phyloP scores from a whole-genome alignment of 2,113 vertebrate species.

The Phylloscopus whistleri region DNA sequence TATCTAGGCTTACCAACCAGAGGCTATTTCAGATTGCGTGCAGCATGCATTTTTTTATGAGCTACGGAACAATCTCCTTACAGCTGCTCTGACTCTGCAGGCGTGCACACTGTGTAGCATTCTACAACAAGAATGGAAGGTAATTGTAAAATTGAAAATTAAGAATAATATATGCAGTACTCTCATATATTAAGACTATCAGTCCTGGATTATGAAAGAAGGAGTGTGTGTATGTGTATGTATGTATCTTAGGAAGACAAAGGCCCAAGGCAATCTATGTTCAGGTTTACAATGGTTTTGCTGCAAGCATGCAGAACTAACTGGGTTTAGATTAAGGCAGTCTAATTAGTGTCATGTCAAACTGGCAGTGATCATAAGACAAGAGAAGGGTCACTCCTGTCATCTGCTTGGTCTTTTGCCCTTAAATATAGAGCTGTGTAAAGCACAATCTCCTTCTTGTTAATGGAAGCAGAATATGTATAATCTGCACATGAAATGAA shows the following conservation, averaged over 20 bases:
- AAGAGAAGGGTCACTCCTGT: conserved; percentile 84
- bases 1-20: background rate
- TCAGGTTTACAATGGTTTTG: conserved; percentile 80
- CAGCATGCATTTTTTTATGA: conserved; percentile 1
- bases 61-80: background rate
- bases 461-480: conserved; percentile 84
- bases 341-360: conserved; percentile 89
- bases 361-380: conserved; percentile 83
- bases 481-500: conserved; percentile 83
- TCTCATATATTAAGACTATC: conserved; percentile 62
- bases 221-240: conserved; percentile 4
- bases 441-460: conserved; percentile 83
- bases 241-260: conserved; percentile 75
- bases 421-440: conserved; percentile 84
- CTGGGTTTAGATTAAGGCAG: conserved; percentile 85
- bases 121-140: conserved; percentile 33
- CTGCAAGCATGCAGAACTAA: conserved; percentile 82
- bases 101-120: background rate
- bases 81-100: conserved; percentile 36
- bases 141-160: conserved; percentile 64
- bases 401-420: conserved; percentile 84
- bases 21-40: background rate
- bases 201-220: conserved; percentile 63
- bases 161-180: conserved; percentile 37
- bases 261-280: conserved; percentile 81